Conservation (phyloP, 2,797 vertebrate genomes). For the Neosilurus mollespiculum region DNA sequence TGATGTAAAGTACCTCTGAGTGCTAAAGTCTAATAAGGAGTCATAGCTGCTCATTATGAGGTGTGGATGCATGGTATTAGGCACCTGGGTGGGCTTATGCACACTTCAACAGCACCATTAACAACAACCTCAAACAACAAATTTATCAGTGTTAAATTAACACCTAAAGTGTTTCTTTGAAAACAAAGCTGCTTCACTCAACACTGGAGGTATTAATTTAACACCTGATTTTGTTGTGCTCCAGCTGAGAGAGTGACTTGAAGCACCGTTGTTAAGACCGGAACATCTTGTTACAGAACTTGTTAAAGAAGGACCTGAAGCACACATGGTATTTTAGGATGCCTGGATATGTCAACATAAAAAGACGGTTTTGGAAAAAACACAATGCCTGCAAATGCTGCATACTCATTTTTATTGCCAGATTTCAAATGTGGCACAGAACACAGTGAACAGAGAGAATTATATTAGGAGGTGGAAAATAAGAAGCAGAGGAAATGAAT, state of each 20-base stretch:
- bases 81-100: slow-evolving; percentile 3
- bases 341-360: slow-evolving; percentile 20
- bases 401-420: slow-evolving; percentile 9
- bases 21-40: slow-evolving; percentile 5
- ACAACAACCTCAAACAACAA: slow-evolving; percentile 34
- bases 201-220: slow-evolving; percentile 18
- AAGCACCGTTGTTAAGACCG: slow-evolving; percentile 5
- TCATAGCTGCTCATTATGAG: slow-evolving; percentile 34
- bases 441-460: slow-evolving; percentile 29
- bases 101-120: slow-evolving; percentile 22
- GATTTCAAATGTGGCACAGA: slow-evolving; percentile 23
- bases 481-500: slow-evolving; percentile 34
- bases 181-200: slow-evolving; percentile 8
- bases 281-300: slow-evolving; percentile 29
- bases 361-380: slow-evolving; percentile 22
- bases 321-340: slow-evolving; percentile 34
- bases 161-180: background rate
- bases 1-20: slow-evolving; percentile 45
- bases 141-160: slow-evolving; percentile 17
- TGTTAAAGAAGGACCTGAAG: slow-evolving; percentile 26
- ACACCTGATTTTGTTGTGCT: background rate
- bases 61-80: slow-evolving; percentile 20
- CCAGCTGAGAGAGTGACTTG: slow-evolving; percentile 22
- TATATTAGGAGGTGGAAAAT: slow-evolving; percentile 23
- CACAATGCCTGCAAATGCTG: slow-evolving; percentile 12